Conservation (phyloP, 2,888 invertebrate species). For the Eupithecia inturbata region DNA sequence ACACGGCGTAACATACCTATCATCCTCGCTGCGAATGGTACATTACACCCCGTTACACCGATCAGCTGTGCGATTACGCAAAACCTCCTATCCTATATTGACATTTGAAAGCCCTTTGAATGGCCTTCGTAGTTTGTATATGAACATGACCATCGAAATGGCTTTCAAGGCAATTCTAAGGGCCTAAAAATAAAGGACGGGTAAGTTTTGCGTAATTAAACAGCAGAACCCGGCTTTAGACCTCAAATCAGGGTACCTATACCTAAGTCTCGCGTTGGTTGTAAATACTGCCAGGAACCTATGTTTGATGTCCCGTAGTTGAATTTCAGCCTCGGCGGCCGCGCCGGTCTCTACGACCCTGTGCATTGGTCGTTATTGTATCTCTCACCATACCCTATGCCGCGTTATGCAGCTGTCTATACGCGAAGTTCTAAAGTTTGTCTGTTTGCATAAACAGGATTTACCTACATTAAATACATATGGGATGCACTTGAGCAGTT, state of each 20-base stretch:
- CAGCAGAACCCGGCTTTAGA: background rate
- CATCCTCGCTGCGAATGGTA: too few relatives aligned
- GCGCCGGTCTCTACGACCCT: background rate
- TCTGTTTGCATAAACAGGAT: conserved; percentile 36
- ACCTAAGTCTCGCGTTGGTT: too few relatives aligned
- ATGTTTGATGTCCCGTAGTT: background rate
- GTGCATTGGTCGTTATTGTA: background rate
- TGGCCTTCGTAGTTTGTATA: too few relatives aligned
- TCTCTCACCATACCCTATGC: conserved; percentile 18
- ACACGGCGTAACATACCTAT: too few relatives aligned
- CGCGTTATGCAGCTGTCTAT: conserved; percentile 29
- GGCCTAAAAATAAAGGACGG: too few relatives aligned
- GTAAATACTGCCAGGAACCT: background rate
- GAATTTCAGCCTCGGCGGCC: background rate
- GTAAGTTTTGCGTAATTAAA: too few relatives aligned
- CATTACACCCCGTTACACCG: too few relatives aligned
- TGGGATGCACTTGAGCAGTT: conserved; percentile 24
- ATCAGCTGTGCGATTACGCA: too few relatives aligned
- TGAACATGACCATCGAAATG: too few relatives aligned
- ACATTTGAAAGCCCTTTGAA: too few relatives aligned
- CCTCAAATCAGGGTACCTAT: background rate
- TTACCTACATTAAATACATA: conserved; percentile 30
- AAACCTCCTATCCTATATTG: too few relatives aligned
- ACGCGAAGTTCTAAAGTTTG: conserved; percentile 33
- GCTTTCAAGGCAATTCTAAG: too few relatives aligned